These are phyloP conservation scores for Alcedo quadribrachys DNA, from an alignment of 2,797 vertebrate genomes.

Conservation along the genomic window DNA sequence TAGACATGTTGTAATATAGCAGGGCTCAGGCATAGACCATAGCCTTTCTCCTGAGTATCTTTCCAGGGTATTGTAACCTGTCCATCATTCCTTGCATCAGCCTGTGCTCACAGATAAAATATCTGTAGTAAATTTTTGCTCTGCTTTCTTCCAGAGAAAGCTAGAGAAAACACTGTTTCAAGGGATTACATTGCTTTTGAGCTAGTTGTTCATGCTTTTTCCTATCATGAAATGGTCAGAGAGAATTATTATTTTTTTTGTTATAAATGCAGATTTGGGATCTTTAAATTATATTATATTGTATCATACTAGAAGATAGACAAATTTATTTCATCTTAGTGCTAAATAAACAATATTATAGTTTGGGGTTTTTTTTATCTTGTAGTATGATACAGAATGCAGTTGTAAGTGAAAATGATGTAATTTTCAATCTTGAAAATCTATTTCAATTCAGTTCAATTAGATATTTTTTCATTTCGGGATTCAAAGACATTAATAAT, in stretches of 20 bases:
- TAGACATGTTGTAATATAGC: not conserved
- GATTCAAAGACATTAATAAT: not conserved
- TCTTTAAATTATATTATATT: conserved; percentile 37
- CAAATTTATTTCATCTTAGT: not conserved
- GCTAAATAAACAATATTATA: not conserved
- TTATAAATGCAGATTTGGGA: not conserved
- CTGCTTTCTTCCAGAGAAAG: conserved; percentile 4
- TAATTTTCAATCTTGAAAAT: not conserved
- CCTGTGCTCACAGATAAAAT: not conserved
- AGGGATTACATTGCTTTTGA: not conserved
- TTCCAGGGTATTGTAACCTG: not conserved
- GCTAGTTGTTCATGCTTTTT: conserved; percentile 19
- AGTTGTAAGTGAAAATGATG: not conserved
- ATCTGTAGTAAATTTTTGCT: not conserved
- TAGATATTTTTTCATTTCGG: not conserved
- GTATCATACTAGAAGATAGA: conserved; percentile 1
- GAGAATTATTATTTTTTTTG: conserved; percentile 1
- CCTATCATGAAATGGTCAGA: conserved; percentile 31
- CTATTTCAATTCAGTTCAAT: not conserved
- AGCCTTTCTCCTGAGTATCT: not conserved
- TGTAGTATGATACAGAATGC: too few relatives aligned
- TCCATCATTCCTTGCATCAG: not conserved
- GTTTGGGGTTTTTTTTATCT: too few relatives aligned
- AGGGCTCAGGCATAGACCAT: not conserved
- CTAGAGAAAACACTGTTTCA: not conserved